Evolutionary conservation across 2,113 vertebrate genomes (phyloP).

Genomic region (Thinocorus orbignyianus): DNA sequence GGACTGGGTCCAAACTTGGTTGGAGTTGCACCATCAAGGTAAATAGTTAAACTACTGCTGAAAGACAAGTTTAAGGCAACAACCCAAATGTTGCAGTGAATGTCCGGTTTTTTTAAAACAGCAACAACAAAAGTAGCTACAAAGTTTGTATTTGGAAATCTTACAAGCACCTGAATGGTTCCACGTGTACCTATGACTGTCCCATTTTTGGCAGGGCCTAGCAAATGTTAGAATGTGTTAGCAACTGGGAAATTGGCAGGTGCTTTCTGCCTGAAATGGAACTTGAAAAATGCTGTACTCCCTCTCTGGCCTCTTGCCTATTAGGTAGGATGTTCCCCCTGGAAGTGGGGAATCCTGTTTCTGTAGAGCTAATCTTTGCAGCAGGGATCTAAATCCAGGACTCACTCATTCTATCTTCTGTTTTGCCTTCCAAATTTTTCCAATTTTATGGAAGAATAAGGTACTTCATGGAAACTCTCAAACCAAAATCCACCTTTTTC

Average conservation of each 20-base stretch:
- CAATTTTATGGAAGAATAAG: not conserved
- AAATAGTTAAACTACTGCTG: conserved; percentile 41
- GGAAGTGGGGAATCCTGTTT: not conserved
- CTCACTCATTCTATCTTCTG: not conserved
- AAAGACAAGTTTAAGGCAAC: not conserved
- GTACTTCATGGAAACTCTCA: not conserved
- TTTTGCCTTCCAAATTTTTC: not conserved
- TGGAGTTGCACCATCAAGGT: conserved; percentile 97
- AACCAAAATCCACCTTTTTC: not conserved
- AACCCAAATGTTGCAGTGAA: not conserved
- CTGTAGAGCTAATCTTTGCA: not conserved
- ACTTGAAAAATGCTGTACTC: not conserved
- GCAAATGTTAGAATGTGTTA: not conserved
- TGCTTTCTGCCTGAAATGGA: not conserved
- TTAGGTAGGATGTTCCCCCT: not conserved
- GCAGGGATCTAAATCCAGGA: not conserved
- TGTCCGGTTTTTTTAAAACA: not conserved
- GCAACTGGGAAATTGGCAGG: not conserved
- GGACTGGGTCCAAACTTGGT: conserved; percentile 96
- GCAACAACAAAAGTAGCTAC: not conserved
- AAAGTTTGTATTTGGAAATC: not conserved
- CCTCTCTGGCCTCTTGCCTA: not conserved
- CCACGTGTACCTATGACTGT: not conserved
- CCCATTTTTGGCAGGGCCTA: not conserved
- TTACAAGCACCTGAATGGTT: not conserved